Percentiles rank a stretch among this genome's conserved stretches.
These are phyloP conservation scores for Syrmaticus mikado DNA, from an alignment of 2,113 vertebrate species.

Conservation along the genomic window DNA sequence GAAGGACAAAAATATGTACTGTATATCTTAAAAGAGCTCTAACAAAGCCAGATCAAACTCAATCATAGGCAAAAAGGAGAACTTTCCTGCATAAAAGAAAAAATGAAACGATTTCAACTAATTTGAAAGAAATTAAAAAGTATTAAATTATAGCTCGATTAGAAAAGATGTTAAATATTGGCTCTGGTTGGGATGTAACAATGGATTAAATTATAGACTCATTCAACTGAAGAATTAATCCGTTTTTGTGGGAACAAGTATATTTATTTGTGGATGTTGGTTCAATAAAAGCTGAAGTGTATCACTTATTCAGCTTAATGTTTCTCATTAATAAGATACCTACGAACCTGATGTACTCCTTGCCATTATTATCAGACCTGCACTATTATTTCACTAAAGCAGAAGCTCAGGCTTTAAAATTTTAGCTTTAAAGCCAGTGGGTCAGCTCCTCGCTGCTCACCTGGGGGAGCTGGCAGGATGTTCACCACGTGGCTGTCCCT, in stretches of 20 bases:
- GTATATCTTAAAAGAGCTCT: conserved; percentile 43
- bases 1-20: conserved; percentile 55
- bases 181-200: conserved; percentile 24
- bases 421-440: neutral
- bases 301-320: conserved; percentile 26
- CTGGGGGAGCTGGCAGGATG: neutral
- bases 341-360: neutral
- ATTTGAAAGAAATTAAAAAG: conserved; percentile 51
- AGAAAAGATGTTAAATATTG: conserved; percentile 62
- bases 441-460: neutral
- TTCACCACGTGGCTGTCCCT: fast-evolving
- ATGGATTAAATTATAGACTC: conserved; percentile 65
- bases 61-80: conserved; percentile 26
- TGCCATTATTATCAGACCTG: neutral
- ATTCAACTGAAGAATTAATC: conserved; percentile 59
- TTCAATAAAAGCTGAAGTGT: conserved; percentile 20
- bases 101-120: conserved; percentile 41
- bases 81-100: conserved; percentile 42
- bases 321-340: conserved; percentile 36
- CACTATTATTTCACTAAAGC: neutral
- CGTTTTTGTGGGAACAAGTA: conserved; percentile 13
- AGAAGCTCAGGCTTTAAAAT: neutral
- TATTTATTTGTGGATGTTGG: conserved; percentile 67
- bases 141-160: conserved; percentile 58
- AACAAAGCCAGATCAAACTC: conserved; percentile 58